Conservation (phyloP, 2,113 vertebrate species). For the Aepyceros melampus region DNA sequence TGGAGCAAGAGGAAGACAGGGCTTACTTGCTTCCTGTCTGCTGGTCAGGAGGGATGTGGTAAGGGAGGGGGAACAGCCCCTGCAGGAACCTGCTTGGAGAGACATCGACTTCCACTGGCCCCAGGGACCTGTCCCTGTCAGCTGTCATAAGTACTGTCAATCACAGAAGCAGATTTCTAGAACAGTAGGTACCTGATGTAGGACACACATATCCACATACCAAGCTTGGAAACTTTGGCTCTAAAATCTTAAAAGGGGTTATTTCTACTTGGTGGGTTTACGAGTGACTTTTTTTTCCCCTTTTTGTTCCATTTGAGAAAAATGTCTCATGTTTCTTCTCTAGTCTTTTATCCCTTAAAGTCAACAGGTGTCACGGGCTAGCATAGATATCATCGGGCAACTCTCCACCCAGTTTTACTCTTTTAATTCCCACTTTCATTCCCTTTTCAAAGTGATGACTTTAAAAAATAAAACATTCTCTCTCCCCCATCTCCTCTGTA, state of each 20-base stretch:
- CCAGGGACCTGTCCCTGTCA: background rate
- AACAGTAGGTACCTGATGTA: background rate
- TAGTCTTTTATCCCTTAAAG: background rate
- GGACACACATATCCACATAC: background rate
- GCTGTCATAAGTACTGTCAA: background rate
- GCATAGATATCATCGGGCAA: background rate
- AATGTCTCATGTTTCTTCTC: background rate
- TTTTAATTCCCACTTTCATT: background rate
- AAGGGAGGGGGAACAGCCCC: background rate
- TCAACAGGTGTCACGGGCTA: background rate
- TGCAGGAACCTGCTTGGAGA: background rate
- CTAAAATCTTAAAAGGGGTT: background rate
- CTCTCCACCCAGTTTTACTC: background rate
- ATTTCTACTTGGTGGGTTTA: background rate
- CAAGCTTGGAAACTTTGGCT: background rate
- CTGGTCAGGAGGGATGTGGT: background rate
- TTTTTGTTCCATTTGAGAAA: background rate
- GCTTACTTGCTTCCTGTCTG: background rate
- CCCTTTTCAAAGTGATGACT: background rate
- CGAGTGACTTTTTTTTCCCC: rapidly evolving
- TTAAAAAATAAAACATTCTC: background rate
- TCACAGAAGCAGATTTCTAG: background rate
- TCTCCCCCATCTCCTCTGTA: background rate
- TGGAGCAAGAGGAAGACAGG: background rate
- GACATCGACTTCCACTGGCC: background rate